Evolutionary conservation across 2,113 vertebrate genomes (phyloP), one percentile per base, ranked within the genome.

Genomic region (Gorsachius goisagi): DNA sequence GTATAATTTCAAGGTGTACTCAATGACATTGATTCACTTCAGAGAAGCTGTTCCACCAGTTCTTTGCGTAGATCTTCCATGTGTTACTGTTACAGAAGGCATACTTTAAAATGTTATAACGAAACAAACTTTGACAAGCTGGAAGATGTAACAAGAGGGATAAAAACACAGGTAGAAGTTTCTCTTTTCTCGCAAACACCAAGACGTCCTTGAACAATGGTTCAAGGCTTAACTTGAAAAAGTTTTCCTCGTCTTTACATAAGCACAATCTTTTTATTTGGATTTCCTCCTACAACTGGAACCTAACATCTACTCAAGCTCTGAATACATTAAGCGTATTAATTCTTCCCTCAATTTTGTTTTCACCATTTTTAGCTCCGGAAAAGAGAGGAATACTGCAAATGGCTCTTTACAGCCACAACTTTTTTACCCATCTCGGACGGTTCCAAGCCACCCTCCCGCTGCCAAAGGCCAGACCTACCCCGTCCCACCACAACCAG

Each of bases 11-110:
- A 94, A 92, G 94, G 76, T 93, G 89, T 35, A 85, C 41, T 87
- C 88, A 93, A 41, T 88, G 84, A 92, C 92, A 93, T 53, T 33
- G 83, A 93, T 83, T 74, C 67, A 83, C 55, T 80, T 69, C 67
- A 30, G 59, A 93, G 41, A 93, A 95, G 89, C 58, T 95, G 91
- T n/a, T 96, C 89, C 78, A 90, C 73, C 66, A 87, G 90, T 52
- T 87, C 62, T 33, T 85, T 35, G 93, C 1, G 0, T 28, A 96
- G 87, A 58, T 23, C 55, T 77, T 56, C 80, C 66, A 50, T 1
- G 11, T 30, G 37, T 56, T 89, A 60, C 44, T 72, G 68, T 37
- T 90, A 68, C 0, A 89, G 30, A 53, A 88, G 68, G 58, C 2
- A 15, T 14, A 60, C 22, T 69, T 81, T 20, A 80, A 75, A 92